Evolutionary conservation across 2,888 invertebrate species (phyloP), one percentile per base, ranked within the genome.

Genomic region (Synergus gifuensis): DNA sequence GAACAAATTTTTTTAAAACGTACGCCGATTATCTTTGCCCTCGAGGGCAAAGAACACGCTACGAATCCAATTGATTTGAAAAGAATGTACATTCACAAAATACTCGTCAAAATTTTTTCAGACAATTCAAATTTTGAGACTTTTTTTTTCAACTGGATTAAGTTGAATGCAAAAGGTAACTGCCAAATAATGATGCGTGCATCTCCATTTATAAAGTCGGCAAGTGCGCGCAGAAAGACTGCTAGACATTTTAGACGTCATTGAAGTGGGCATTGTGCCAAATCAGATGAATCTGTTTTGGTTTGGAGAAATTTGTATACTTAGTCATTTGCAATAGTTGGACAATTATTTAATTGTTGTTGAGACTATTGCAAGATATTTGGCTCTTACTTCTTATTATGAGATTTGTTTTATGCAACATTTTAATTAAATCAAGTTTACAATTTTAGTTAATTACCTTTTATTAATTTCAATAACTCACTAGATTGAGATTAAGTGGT

Each of bases 191-290:
- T 78, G 63, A 76, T 28, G 78, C 76, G 73, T 79, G 77, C 64
- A 28, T n/a, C n/a, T 80, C 83, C 77, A 83, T 88, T 89, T 89
- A 88, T 88, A 88, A 85, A 86, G 86, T 84, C 81, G 78, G 16
- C 77, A 81, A 84, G 81, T 84, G 84, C 85, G 86, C 82, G 86
- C 76, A 69, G 73, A 83, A 80, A 73, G 78, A 49, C 69, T 83
- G 85, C 84, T 83, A 83, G 84, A 87, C 84, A 82, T 81, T 83
- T 84, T 76, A 83, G 80, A 84, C 88, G 83, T 86, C 86, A 88
- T 88, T 83, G 81, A 82, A 87, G 85, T 82, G 85, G 88, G 88
- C 88, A 84, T 76, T 66, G 67, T 63, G 86, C 88, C 88, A 87
- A 79, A 77, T 76, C 66, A 42, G 81, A 84, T 81, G 80, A 84